Base-by-base conservation (phyloP, 2,113 vertebrate species). In the Microcebus griseorufus region DNA sequence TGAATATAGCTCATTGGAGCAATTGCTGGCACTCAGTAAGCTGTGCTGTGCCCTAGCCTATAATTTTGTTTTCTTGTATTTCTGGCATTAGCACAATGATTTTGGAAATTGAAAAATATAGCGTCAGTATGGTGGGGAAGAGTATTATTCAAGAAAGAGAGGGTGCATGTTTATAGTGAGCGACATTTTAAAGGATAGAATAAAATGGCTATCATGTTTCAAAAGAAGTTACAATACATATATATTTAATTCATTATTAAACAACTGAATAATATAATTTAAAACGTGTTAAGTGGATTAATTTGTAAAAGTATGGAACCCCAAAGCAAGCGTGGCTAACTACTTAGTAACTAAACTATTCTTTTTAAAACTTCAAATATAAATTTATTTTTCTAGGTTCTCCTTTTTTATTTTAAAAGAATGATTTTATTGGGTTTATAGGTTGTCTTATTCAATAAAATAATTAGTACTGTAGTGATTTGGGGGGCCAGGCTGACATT, bases 321-420 rank as follows among this genome's bases (percentile, higher is more conserved):
- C 8, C 34, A 69, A 65, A 64, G 62, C 48, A 64, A n/a, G 8
- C 25, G 48, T 86, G 69, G 27, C n/a, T 32, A 84, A 48, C 23
- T 84, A 55, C 14, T 88, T 17, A 62, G 20, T 22, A 87, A 84
- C 34, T 32, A 29, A 90, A 48, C 23, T 37, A 3, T 85, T 58
- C 22, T 90, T 67, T 76, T 92, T 86, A 11, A 11, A 22, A 79
- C 89, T 83, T 87, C 93, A 80, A 94, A 78, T 76, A 37, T 65
- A 64, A 90, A 79, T 88, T 11, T 1, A 83, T 45, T 60, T 79
- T 72, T 78, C 32, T 78, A 51, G 4, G 10, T 67, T 60, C 29
- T 42, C 32, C 39, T 72, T 87, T 58, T 29, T 8, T 25, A 20
- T 76, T 42, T 64, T 25, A 55, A 70, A 67, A 81, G 42, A 85